phyloP scores from a whole-genome alignment of 2,797 vertebrate species.

The Ciconia nigra region DNA sequence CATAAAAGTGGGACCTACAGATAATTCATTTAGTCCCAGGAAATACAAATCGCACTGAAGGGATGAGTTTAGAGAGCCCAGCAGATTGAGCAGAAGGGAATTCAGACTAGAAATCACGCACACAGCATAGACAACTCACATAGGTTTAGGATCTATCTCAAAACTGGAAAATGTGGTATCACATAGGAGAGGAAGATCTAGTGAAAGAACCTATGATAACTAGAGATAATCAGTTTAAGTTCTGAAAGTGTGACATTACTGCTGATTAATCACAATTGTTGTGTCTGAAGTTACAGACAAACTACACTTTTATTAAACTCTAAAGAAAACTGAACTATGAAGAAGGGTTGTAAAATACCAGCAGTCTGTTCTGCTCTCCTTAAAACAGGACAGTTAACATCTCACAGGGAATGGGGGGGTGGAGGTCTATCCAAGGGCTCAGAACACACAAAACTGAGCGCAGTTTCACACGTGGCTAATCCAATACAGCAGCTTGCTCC shows the following conservation, averaged over 20 bases:
- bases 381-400: not conserved
- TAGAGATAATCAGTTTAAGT: not conserved
- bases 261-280: not conserved
- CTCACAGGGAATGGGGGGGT: not conserved
- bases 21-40: not conserved
- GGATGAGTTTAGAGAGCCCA: not conserved
- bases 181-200: not conserved
- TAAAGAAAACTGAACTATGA: not conserved
- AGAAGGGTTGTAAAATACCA: not conserved
- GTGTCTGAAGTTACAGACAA: not conserved
- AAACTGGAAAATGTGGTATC: not conserved
- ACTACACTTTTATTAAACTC: not conserved
- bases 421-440: not conserved
- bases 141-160: not conserved
- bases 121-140: not conserved
- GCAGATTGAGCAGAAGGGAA: not conserved
- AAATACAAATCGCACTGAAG: not conserved
- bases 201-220: not conserved
- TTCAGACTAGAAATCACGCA: not conserved
- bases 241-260: not conserved
- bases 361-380: not conserved
- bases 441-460: not conserved
- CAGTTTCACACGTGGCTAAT: not conserved
- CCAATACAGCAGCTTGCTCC: not conserved
- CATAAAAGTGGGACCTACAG: not conserved